Conservation (phyloP, 2,113 vertebrate species). For the Drymodes brunneopygia region DNA sequence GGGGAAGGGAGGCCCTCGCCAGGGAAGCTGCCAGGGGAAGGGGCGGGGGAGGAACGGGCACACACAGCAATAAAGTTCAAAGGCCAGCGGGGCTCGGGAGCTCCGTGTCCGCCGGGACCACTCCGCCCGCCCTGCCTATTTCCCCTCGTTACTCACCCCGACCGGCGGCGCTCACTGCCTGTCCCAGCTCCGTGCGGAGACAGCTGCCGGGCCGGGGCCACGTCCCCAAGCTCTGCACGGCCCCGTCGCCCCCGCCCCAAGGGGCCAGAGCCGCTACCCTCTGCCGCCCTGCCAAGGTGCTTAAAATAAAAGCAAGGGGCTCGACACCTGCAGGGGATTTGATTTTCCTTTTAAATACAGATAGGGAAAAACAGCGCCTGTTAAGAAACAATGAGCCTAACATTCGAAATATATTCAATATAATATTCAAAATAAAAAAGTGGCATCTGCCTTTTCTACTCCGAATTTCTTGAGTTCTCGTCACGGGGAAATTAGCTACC, state of each 20-base stretch:
- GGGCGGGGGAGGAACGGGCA: neutral
- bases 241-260: neutral
- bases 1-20: neutral
- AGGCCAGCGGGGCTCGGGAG: neutral
- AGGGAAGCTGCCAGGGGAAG: neutral
- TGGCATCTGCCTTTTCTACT: neutral
- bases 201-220: conserved; percentile 78
- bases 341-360: conserved; percentile 11
- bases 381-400: neutral
- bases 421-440: neutral
- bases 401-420: neutral
- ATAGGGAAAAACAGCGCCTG: neutral
- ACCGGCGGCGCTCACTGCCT: conserved; percentile 76
- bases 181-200: conserved; percentile 56
- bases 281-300: neutral
- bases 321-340: neutral
- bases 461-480: neutral
- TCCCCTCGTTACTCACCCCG: conserved; percentile 71
- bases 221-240: neutral
- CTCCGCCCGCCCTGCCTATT: neutral
- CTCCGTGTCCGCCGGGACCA: neutral
- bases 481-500: conserved; percentile 66
- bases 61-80: conserved; percentile 16
- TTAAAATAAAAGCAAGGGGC: neutral
- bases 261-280: neutral